Conservation (phyloP, 2,888 invertebrate genomes). For the Caenorhabditis sulstoni region DNA sequence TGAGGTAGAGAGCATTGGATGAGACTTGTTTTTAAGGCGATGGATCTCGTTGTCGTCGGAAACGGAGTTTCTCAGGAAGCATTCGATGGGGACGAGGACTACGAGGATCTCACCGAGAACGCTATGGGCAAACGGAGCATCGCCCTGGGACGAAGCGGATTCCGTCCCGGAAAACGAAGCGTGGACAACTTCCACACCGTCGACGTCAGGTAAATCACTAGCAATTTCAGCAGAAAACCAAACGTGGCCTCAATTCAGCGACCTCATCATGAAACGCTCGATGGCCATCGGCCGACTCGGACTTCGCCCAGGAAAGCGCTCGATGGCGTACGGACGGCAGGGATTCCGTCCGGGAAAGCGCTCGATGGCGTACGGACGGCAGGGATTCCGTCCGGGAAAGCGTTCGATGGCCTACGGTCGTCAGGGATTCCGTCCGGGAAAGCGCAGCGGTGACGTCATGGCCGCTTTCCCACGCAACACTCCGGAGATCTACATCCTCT, state of each 20-base stretch:
- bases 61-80: conserved; percentile 8
- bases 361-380: conserved; percentile 75
- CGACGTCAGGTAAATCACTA: conserved; percentile 37
- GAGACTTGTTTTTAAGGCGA: conserved; percentile 18
- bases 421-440: conserved; percentile 76
- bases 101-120: conserved; percentile 50
- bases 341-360: conserved; percentile 79
- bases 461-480: conserved; percentile 35
- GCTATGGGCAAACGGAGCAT: conserved; percentile 73
- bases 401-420: conserved; percentile 76
- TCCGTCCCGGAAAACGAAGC: conserved; percentile 68
- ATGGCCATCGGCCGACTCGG: conserved; percentile 76
- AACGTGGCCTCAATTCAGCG: conserved; percentile 9
- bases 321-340: conserved; percentile 75
- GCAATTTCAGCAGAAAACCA: not conserved
- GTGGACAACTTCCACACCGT: conserved; percentile 46
- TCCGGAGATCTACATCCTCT: conserved; percentile 48
- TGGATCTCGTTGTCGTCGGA: conserved; percentile 38
- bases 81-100: conserved; percentile 20
- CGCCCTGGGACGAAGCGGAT: conserved; percentile 76
- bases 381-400: conserved; percentile 76
- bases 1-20: not conserved
- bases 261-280: conserved; percentile 66
- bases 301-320: conserved; percentile 77
- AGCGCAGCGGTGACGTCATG: conserved; percentile 70